A percentile compares a stretch with the other conserved stretches of the same genome.
phyloP scores from a whole-genome alignment of 1,140 invertebrate genomes.

The Bombus pascuorum region DNA sequence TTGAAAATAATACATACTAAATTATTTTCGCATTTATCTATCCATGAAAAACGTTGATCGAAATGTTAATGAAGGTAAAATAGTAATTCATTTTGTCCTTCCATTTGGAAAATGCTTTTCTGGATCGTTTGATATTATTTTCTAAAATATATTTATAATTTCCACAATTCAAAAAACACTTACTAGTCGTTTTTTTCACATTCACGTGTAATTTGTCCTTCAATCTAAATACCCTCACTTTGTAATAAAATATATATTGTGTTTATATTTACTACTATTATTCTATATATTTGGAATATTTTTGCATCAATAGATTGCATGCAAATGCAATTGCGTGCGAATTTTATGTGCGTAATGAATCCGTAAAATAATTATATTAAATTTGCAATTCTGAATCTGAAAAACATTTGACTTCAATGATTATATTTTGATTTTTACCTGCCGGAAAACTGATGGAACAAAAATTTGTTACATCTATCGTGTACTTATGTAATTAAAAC shows the following conservation, averaged over 20 bases:
- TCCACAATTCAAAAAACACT: neutral
- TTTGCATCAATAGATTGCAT: neutral
- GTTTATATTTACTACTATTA: neutral
- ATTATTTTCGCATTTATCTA: neutral
- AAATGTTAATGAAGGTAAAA: neutral
- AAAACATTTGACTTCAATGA: neutral
- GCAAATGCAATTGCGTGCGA: neutral
- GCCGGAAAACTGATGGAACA: neutral
- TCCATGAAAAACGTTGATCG: neutral
- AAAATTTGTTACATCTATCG: neutral
- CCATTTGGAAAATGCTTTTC: neutral
- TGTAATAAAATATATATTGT: neutral
- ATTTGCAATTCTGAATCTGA: neutral
- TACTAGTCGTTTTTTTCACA: neutral
- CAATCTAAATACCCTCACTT: neutral
- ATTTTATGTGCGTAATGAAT: neutral
- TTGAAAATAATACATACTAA: neutral
- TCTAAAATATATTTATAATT: slow-evolving; percentile 5
- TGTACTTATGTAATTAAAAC: neutral
- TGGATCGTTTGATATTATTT: neutral
- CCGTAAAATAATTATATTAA: slow-evolving; percentile 17
- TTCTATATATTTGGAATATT: neutral
- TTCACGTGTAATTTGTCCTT: too few species aligned
- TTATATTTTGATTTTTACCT: neutral
- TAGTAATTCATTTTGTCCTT: neutral